Percentiles rank a stretch among this genome's conserved stretches.
These are phyloP conservation scores for Phymanthus crucifer DNA, from an alignment of 92 coral and sea anemone species.

Conservation along the genomic window DNA sequence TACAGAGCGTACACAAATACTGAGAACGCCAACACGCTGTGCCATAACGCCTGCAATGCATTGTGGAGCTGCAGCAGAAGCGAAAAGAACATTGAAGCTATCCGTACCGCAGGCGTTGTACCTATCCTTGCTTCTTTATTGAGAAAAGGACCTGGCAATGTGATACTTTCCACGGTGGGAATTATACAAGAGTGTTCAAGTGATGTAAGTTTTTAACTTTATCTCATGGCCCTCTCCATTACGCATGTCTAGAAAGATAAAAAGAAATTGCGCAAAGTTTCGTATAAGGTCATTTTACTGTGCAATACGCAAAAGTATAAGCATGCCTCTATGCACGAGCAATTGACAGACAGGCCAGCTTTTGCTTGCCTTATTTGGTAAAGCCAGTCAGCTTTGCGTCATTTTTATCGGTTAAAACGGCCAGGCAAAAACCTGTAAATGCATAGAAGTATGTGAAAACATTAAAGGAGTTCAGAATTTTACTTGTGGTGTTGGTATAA, in stretches of 20 bases:
- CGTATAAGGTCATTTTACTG: too few species aligned
- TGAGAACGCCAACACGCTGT: conserved; percentile 35
- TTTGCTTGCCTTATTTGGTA: too few species aligned
- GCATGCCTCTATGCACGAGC: too few species aligned
- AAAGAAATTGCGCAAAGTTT: not conserved
- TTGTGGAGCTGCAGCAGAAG: conserved; percentile 89
- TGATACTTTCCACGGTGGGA: conserved; percentile 73
- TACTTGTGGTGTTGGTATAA: too few species aligned
- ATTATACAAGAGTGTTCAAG: conserved; percentile 85
- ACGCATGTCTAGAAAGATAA: not conserved
- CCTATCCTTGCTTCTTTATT: conserved; percentile 72
- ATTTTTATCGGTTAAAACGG: too few species aligned
- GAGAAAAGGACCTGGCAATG: conserved; percentile 57
- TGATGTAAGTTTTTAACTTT: conserved; percentile 53
- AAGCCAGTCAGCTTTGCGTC: too few species aligned
- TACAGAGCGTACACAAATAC: conserved; percentile 36
- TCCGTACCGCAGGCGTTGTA: conserved; percentile 79
- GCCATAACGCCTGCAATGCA: conserved; percentile 73
- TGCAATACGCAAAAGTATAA: too few species aligned
- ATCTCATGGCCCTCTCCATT: not conserved
- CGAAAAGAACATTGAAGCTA: conserved; percentile 60
- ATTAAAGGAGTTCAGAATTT: too few species aligned
- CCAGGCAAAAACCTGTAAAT: too few species aligned
- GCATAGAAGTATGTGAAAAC: too few species aligned
- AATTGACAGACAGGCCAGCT: too few species aligned